A percentile compares a stretch with the other conserved stretches of the same genome.
These are phyloP conservation scores for Pammene fasciana DNA, from an alignment of 2,888 invertebrate genomes.

Conservation along the genomic window DNA sequence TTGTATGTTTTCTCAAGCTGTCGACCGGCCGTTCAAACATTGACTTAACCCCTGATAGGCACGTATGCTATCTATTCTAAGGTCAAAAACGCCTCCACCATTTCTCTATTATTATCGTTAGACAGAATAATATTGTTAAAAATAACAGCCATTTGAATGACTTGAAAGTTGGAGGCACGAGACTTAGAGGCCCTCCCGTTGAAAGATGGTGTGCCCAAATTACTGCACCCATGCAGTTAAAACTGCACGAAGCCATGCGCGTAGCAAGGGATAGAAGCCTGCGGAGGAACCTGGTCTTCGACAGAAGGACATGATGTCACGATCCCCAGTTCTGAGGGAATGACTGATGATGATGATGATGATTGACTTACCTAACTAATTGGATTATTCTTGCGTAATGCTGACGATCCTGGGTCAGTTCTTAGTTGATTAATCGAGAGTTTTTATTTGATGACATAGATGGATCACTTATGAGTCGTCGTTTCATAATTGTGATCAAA, in stretches of 20 bases:
- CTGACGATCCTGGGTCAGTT: not conserved
- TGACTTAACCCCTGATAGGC: slow-evolving; percentile 58
- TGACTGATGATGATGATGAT: no score
- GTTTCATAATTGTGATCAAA: slow-evolving; percentile 10
- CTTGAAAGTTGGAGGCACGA: no score
- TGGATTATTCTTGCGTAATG: slow-evolving; percentile 9
- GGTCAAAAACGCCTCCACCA: slow-evolving; percentile 53
- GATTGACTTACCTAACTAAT: no score
- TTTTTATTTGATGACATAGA: slow-evolving; percentile 20
- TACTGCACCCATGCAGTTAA: no score
- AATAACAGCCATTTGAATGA: slow-evolving; percentile 5
- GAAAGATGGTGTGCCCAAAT: no score
- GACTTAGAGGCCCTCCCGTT: no score
- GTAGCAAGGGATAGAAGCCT: no score
- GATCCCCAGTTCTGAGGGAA: no score
- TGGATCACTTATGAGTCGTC: slow-evolving; percentile 11
- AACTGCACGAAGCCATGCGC: no score
- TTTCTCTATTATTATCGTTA: slow-evolving; percentile 36
- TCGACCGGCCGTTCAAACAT: slow-evolving; percentile 59
- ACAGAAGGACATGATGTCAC: no score
- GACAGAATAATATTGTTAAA: slow-evolving; percentile 11
- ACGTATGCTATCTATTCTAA: slow-evolving; percentile 49
- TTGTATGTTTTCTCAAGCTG: slow-evolving; percentile 60
- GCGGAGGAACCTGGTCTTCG: no score
- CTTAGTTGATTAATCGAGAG: slow-evolving; percentile 16